These are phyloP conservation scores for Lutjanus erythropterus DNA, from an alignment of 2,113 vertebrate species.

Conservation along the genomic window DNA sequence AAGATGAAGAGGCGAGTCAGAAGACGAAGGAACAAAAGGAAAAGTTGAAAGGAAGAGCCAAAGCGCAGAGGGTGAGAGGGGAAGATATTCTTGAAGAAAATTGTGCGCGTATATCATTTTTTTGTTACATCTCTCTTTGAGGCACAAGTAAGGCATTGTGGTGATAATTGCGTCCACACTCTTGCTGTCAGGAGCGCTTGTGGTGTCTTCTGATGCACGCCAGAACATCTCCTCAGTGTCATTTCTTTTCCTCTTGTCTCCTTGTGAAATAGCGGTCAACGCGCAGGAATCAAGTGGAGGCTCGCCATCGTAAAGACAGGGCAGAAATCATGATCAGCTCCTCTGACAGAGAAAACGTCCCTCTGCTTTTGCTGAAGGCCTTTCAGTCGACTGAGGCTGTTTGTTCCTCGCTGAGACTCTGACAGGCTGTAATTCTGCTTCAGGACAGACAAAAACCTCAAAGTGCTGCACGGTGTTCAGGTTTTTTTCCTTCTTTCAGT, in stretches of 20 bases:
- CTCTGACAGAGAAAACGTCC: slow-evolving; percentile 33
- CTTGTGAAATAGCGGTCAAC: slow-evolving; percentile 20
- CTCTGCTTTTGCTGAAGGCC: slow-evolving; percentile 34
- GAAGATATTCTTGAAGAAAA: slow-evolving; percentile 37
- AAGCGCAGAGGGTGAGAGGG: slow-evolving; percentile 30
- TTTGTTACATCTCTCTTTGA: slow-evolving; percentile 49
- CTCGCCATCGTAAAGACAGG: slow-evolving; percentile 19
- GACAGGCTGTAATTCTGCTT: slow-evolving; percentile 72
- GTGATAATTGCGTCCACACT: slow-evolving; percentile 59
- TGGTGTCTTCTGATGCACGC: slow-evolving; percentile 11
- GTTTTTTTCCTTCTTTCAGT: slow-evolving; percentile 9
- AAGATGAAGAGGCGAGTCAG: slow-evolving; percentile 45
- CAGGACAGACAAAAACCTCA: slow-evolving; percentile 25
- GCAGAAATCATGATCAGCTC: slow-evolving; percentile 37
- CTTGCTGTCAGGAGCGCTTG: slow-evolving; percentile 29
- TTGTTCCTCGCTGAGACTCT: slow-evolving; percentile 41
- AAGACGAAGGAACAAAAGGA: slow-evolving; percentile 53
- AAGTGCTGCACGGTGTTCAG: slow-evolving; percentile 33
- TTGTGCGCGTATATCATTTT: slow-evolving; percentile 38
- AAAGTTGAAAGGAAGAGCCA: slow-evolving; percentile 42
- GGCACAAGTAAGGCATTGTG: slow-evolving; percentile 26
- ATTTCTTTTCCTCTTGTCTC: slow-evolving; percentile 30
- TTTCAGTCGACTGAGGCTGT: slow-evolving; percentile 35
- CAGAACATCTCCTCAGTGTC: slow-evolving; percentile 7
- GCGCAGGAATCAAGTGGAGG: slow-evolving; percentile 28